A percentile compares a stretch with the other conserved stretches of the same genome.
Conservation (phyloP, 2,113 vertebrate species). For the Otocyon megalotis region DNA sequence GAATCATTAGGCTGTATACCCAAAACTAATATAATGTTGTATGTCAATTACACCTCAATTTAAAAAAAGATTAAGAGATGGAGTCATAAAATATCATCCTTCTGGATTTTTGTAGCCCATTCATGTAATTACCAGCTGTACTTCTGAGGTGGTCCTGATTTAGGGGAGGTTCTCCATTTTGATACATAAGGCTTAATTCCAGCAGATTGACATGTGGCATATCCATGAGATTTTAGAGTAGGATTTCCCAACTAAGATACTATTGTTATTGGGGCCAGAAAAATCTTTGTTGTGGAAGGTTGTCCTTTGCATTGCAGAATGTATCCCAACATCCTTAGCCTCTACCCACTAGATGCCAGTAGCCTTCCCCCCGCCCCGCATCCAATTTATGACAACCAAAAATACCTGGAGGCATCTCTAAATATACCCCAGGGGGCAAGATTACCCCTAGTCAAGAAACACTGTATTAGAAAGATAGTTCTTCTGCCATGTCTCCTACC, state of each 20-base stretch:
- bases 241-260: not conserved
- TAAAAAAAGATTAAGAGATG: not conserved
- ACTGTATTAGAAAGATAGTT: not conserved
- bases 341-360: not conserved
- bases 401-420: not conserved
- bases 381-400: not conserved
- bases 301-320: not conserved
- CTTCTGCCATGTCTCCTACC: not conserved
- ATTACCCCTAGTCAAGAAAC: not conserved
- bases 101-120: not conserved
- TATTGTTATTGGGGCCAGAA: not conserved
- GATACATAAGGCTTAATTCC: not conserved
- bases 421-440: not conserved
- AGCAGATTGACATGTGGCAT: not conserved
- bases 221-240: not conserved
- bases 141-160: not conserved
- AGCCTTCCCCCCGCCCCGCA: not conserved
- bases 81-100: not conserved
- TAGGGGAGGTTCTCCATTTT: not conserved
- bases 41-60: not conserved
- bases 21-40: not conserved
- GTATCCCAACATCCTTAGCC: not conserved
- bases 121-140: not conserved
- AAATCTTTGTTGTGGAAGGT: not conserved
- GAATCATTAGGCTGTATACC: not conserved